Conservation (phyloP, 2,113 vertebrate species). For the Hemichromis elongatus region DNA sequence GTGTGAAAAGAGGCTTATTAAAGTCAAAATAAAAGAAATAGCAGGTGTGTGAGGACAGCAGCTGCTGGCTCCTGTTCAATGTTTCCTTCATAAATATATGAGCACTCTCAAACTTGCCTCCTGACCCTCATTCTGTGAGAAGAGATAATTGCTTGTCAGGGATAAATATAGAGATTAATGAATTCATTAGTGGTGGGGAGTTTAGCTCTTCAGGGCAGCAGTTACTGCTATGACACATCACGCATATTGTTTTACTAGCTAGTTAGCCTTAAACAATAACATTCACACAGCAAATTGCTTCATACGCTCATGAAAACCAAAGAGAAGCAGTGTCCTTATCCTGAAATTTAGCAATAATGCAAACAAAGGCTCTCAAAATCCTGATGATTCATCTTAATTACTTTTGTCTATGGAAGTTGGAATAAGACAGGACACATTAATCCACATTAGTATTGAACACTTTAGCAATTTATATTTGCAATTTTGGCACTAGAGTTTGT, state of each 20-base stretch:
- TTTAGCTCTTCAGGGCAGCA: conserved; percentile 58
- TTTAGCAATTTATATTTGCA: conserved; percentile 69
- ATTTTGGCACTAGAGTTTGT: conserved; percentile 31
- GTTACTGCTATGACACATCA: conserved; percentile 66
- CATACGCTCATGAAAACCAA: conserved; percentile 25
- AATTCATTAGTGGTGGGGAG: conserved; percentile 65
- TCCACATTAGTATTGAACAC: conserved; percentile 85
- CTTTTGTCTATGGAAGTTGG: conserved; percentile 73
- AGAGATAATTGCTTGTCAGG: conserved; percentile 71
- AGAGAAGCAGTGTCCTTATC: conserved; percentile 36
- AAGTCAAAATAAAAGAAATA: neutral
- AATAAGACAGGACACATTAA: conserved; percentile 84
- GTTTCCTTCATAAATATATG: conserved; percentile 5
- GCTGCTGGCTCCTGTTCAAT: neutral
- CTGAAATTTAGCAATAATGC: conserved; percentile 52
- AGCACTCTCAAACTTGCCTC: conserved; percentile 44
- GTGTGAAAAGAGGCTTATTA: neutral
- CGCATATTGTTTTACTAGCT: conserved; percentile 69
- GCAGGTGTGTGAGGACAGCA: neutral
- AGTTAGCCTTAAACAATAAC: conserved; percentile 68
- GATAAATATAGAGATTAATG: conserved; percentile 73
- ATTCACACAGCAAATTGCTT: conserved; percentile 59
- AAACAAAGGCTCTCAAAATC: conserved; percentile 78
- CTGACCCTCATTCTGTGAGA: conserved; percentile 48
- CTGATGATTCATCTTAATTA: conserved; percentile 92